Percentiles rank a stretch among this genome's conserved stretches.
Evolutionary conservation across 2,113 vertebrate species (phyloP).

Genomic region (Microtus oregoni): DNA sequence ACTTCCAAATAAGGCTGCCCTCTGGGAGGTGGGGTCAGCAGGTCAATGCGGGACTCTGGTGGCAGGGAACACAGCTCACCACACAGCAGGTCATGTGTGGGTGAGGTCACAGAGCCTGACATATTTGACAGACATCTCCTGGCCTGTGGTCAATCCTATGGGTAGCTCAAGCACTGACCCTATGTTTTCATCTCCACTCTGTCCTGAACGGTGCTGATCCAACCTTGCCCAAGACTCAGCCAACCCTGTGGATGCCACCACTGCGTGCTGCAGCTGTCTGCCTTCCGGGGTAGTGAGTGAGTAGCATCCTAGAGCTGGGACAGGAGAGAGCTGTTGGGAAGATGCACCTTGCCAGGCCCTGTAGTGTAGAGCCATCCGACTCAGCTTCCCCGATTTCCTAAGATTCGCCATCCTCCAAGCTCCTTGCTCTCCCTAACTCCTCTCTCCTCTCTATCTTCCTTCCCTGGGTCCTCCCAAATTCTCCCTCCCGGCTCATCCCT

Average conservation of each 20-base stretch:
- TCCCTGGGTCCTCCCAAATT: background rate
- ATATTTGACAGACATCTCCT: background rate
- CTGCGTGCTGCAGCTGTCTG: background rate
- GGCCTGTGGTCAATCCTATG: background rate
- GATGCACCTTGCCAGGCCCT: background rate
- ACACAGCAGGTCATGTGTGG: background rate
- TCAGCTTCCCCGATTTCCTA: background rate
- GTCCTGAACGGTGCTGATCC: background rate
- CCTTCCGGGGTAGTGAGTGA: background rate
- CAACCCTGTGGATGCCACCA: background rate
- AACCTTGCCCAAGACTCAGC: background rate
- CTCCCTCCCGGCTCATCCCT: background rate
- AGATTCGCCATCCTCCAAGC: background rate
- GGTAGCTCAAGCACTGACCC: background rate
- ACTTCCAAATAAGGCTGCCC: background rate
- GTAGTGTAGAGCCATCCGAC: background rate
- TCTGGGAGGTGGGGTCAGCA: background rate
- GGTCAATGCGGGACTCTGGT: accelerated
- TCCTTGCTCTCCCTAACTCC: background rate
- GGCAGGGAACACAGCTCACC: no score
- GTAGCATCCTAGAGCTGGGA: background rate
- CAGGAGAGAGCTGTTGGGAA: background rate
- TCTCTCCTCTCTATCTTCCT: background rate
- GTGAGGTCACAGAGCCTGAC: background rate
- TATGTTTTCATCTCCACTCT: background rate